phyloP scores from a whole-genome alignment of 2,113 vertebrate species.

The Pelmatolapia mariae region DNA sequence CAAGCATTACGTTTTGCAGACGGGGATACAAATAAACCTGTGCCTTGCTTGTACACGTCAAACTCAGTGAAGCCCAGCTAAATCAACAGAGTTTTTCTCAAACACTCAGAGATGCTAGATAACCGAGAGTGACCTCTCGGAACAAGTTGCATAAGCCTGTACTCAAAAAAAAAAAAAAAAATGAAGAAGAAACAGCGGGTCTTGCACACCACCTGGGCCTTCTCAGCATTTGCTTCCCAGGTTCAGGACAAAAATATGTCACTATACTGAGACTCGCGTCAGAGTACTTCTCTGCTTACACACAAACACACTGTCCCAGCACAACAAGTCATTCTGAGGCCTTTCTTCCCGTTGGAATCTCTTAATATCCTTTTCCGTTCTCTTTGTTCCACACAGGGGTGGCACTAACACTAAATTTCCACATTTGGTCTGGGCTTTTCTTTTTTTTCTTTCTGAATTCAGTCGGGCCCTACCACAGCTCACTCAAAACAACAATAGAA shows the following conservation, averaged over 20 bases:
- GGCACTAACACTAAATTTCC: not conserved
- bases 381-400: not conserved
- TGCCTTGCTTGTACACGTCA: not conserved
- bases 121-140: not conserved
- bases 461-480: not conserved
- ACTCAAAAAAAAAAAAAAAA: not conserved
- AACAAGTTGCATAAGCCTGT: not conserved
- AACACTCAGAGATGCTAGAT: not conserved
- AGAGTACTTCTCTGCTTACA: not conserved
- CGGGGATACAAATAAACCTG: not conserved
- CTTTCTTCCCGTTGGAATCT: constrained; percentile 15
- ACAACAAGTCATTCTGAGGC: not conserved
- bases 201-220: constrained; percentile 6
- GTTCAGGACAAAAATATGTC: constrained; percentile 8
- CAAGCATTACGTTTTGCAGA: not conserved
- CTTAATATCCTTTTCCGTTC: constrained; percentile 18
- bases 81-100: constrained; percentile 9
- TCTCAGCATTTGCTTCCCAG: not conserved
- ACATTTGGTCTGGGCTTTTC: constrained; percentile 5
- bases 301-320: not conserved
- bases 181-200: not conserved
- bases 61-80: not conserved
- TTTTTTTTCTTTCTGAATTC: not conserved
- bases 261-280: not conserved
- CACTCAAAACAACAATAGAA: constrained; percentile 25